Conservation (phyloP, 2,888 invertebrate species). For the Physocephala rufipes region DNA sequence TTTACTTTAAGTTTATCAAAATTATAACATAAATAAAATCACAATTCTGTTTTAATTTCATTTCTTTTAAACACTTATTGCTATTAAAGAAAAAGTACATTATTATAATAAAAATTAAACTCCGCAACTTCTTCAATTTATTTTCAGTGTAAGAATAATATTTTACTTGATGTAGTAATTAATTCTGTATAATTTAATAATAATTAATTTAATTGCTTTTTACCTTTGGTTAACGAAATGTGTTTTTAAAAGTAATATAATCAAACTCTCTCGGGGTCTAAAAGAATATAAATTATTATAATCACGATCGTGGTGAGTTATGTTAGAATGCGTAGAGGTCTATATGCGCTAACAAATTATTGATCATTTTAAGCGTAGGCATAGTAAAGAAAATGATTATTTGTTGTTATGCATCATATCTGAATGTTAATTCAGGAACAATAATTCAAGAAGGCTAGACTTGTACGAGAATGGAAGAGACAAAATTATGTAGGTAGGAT, state of each 20-base stretch:
- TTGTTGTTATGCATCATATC: conserved; percentile 20
- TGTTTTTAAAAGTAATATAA: conserved; percentile 10
- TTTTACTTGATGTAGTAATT: not conserved
- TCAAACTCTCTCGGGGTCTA: too few relatives aligned
- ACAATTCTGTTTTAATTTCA: not conserved
- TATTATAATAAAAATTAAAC: too few relatives aligned
- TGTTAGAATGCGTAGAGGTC: not conserved
- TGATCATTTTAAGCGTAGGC: conserved; percentile 16
- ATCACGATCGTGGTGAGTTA: too few relatives aligned
- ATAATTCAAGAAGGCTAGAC: too few relatives aligned
- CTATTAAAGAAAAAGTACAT: too few relatives aligned
- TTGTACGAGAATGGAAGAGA: too few relatives aligned
- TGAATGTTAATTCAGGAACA: too few relatives aligned
- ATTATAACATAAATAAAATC: not conserved
- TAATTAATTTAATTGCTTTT: conserved; percentile 14
- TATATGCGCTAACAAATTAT: conserved; percentile 7
- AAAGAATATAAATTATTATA: too few relatives aligned
- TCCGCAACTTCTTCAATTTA: too few relatives aligned
- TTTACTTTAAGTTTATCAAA: not conserved
- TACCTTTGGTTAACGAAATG: conserved; percentile 8
- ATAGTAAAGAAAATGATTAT: conserved; percentile 21
- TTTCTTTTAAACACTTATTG: too few relatives aligned
- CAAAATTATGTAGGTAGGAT: too few relatives aligned
- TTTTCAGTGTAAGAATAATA: too few relatives aligned
- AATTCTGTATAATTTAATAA: not conserved